Percentiles rank a stretch among this genome's conserved stretches.
These are phyloP conservation scores for Norana najaformis DNA, from an alignment of 2,888 invertebrate species.

Conservation along the genomic window DNA sequence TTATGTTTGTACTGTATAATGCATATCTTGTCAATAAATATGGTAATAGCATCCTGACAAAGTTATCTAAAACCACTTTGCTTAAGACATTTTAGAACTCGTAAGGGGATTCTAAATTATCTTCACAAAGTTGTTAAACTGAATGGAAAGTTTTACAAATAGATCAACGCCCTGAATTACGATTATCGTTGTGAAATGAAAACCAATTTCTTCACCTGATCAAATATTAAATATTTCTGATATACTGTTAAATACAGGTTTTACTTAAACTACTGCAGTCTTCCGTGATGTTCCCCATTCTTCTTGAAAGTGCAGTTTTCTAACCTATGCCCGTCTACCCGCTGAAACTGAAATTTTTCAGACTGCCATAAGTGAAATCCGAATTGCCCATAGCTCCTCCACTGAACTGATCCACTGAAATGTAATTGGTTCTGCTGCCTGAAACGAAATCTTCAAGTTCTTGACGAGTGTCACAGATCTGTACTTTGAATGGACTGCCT, in stretches of 20 bases:
- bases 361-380: slow-evolving; percentile 17
- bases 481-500: slow-evolving; percentile 95
- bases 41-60: background rate
- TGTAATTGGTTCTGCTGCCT: background rate
- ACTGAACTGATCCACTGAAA: background rate
- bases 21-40: slow-evolving; percentile 1
- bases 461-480: slow-evolving; percentile 98
- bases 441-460: slow-evolving; percentile 69
- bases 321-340: background rate
- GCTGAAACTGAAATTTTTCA: slow-evolving; percentile 9
- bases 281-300: background rate
- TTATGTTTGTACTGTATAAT: background rate
- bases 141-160: no score
- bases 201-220: background rate
- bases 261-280: background rate
- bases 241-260: background rate
- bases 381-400: background rate
- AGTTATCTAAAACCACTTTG: background rate
- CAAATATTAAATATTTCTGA: background rate
- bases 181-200: background rate
- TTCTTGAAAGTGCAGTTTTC: background rate
- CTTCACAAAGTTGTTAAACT: background rate
- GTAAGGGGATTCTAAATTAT: background rate
- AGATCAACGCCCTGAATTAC: no score
- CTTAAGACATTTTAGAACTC: background rate